Conservation (phyloP, 2,888 invertebrate species). For the Drosophila hamatofila region DNA sequence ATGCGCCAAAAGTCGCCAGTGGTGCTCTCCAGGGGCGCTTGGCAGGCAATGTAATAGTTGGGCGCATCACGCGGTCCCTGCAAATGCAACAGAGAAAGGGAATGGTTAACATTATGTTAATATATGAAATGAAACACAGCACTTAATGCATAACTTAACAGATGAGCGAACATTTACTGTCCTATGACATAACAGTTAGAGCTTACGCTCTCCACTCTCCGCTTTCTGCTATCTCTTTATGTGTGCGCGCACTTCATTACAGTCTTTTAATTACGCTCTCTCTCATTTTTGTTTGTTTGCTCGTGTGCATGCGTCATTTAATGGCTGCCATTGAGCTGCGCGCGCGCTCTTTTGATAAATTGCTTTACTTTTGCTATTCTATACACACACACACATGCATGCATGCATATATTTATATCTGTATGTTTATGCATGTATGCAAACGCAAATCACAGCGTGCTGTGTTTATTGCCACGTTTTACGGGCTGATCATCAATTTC, state of each 20-base stretch:
- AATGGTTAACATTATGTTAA: neutral
- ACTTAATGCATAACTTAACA: conserved; percentile 6
- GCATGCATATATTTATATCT: neutral
- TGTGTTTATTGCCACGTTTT: conserved; percentile 40
- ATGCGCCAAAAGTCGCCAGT: conserved; percentile 97
- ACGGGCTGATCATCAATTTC: neutral
- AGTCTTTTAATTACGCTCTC: conserved; percentile 9
- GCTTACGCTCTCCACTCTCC: conserved; percentile 18
- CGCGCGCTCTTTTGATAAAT: conserved; percentile 51
- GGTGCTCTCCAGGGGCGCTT: conserved; percentile 94
- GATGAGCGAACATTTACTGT: neutral
- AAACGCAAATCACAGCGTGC: conserved; percentile 45
- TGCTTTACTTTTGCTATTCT: conserved; percentile 16
- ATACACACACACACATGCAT: neutral
- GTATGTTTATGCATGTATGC: neutral
- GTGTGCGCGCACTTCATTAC: neutral
- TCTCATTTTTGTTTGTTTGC: neutral
- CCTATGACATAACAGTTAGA: conserved; percentile 63
- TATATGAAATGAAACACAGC: neutral
- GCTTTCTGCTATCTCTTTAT: neutral
- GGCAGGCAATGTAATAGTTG: conserved; percentile 96
- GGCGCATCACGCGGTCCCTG: conserved; percentile 94
- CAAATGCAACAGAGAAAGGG: neutral
- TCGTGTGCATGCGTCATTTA: conserved; percentile 40
- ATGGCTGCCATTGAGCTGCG: conserved; percentile 40